Evolutionary conservation across 2,888 invertebrate genomes (phyloP).

Genomic region (Epiblema foenella): DNA sequence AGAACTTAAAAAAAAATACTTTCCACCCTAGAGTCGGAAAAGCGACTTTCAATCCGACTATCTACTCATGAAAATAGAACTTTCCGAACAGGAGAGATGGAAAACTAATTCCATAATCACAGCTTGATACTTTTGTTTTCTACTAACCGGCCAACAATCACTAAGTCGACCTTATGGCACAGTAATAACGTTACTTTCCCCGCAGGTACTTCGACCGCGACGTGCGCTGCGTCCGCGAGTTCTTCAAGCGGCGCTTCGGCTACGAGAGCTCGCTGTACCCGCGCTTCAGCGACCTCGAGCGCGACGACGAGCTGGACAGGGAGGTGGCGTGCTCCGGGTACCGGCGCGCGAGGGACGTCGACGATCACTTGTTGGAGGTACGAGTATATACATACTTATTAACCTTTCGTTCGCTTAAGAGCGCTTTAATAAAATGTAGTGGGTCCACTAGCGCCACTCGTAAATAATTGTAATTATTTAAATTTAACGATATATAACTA

Average conservation of each 20-base stretch:
- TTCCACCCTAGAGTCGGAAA: too few species aligned
- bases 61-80: too few species aligned
- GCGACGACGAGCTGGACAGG: slow-evolving; percentile 93
- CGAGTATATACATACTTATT: neutral
- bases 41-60: too few species aligned
- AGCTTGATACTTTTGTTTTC: too few species aligned
- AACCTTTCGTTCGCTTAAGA: too few species aligned
- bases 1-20: too few species aligned
- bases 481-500: too few species aligned
- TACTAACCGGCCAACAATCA: neutral
- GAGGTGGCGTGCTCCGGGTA: slow-evolving; percentile 97
- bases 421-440: too few species aligned
- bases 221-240: slow-evolving; percentile 95
- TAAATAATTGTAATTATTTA: too few species aligned
- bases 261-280: slow-evolving; percentile 95
- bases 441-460: too few species aligned
- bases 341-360: slow-evolving; percentile 93
- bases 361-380: slow-evolving; percentile 88
- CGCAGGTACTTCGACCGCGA: slow-evolving; percentile 96
- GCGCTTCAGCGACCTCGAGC: slow-evolving; percentile 89
- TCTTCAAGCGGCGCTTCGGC: slow-evolving; percentile 95
- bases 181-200: neutral
- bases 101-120: too few species aligned
- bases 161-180: neutral
- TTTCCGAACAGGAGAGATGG: too few species aligned